Percentiles rank a stretch among this genome's conserved stretches.
phyloP scores from a whole-genome alignment of 2,797 vertebrate species.

The Rhynchonycteris naso region DNA sequence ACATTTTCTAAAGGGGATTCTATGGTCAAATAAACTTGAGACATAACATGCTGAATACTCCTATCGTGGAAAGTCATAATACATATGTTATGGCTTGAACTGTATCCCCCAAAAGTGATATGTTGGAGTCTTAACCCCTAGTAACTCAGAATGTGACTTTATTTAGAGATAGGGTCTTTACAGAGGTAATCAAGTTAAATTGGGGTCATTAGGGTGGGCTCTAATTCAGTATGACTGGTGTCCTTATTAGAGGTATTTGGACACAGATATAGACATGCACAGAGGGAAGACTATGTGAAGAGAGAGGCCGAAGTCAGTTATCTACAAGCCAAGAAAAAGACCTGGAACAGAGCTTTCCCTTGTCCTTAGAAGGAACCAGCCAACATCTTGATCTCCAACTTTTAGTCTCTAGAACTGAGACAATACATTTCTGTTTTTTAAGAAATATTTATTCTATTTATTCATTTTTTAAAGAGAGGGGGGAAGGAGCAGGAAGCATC shows the following conservation, averaged over 20 bases:
- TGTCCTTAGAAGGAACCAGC: background rate
- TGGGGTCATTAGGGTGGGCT: background rate
- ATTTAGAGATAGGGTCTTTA: constrained; percentile 1
- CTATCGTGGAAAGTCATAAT: constrained; percentile 25
- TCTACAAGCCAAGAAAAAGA: background rate
- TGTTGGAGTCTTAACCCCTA: background rate
- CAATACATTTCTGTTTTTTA: background rate
- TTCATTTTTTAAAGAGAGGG: too few relatives aligned
- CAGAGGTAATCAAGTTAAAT: background rate
- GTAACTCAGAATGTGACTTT: constrained; percentile 17
- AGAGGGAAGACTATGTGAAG: background rate
- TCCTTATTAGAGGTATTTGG: background rate
- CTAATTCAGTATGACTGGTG: background rate
- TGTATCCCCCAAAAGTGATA: background rate
- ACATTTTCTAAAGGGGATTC: constrained; percentile 20
- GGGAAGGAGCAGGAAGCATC: too few relatives aligned
- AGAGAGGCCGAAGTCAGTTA: background rate
- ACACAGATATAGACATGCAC: background rate
- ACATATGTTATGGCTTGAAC: background rate
- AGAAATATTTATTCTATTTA: too few relatives aligned
- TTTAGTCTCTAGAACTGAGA: background rate
- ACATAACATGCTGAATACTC: background rate
- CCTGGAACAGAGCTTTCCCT: background rate
- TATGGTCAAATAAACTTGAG: constrained; percentile 2
- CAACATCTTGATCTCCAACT: background rate